phyloP scores from a whole-genome alignment of 2,888 invertebrate genomes.

The Callinectes sapidus region DNA sequence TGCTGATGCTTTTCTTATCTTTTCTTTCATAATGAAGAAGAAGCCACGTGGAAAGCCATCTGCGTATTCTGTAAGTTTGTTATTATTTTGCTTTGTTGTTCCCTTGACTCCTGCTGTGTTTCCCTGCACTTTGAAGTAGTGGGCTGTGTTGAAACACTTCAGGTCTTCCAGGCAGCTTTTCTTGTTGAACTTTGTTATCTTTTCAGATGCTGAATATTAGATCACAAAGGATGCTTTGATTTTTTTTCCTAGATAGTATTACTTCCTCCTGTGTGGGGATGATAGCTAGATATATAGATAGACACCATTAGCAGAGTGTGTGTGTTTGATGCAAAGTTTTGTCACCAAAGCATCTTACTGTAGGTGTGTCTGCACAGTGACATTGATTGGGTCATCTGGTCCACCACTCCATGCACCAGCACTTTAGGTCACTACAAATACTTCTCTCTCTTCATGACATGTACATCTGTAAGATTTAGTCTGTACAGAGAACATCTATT shows the following conservation, averaged over 20 bases:
- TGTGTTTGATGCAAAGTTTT: not conserved
- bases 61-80: slow-evolving; percentile 74
- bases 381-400: not conserved
- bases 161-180: not conserved
- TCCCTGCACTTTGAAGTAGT: not conserved
- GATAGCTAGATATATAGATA: not conserved
- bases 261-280: not conserved
- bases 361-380: not conserved
- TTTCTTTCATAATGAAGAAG: slow-evolving; percentile 72
- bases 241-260: not conserved
- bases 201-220: not conserved
- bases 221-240: not conserved
- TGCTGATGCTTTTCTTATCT: slow-evolving; percentile 66
- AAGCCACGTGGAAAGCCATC: slow-evolving; percentile 74
- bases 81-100: slow-evolving; percentile 42
- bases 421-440: not conserved
- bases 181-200: not conserved
- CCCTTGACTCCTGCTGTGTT: not conserved
- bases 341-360: not conserved
- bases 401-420: not conserved
- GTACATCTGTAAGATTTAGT: not conserved
- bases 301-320: not conserved
- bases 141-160: not conserved
- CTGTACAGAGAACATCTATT: not conserved
- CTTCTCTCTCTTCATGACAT: not conserved